A percentile compares a stretch with the other conserved stretches of the same genome.
Conservation (phyloP, 2,797 vertebrate species). For the Falco columbarius region DNA sequence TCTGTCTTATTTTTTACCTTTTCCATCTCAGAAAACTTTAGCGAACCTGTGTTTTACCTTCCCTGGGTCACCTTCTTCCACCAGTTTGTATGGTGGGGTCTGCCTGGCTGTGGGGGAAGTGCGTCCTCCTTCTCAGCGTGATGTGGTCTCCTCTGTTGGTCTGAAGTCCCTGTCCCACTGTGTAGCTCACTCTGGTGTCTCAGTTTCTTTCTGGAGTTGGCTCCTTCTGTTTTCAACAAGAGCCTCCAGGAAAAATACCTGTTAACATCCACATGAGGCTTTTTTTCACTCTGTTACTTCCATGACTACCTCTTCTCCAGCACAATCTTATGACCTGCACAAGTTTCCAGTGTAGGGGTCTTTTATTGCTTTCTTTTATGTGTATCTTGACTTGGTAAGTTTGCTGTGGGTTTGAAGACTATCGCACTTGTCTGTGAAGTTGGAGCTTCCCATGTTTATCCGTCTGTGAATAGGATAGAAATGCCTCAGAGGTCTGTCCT, state of each 20-base stretch:
- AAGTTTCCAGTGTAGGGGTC: background rate
- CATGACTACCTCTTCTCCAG: background rate
- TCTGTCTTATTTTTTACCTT: background rate
- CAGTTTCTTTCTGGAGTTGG: background rate
- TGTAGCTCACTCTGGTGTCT: background rate
- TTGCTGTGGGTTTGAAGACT: background rate
- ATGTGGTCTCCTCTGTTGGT: background rate
- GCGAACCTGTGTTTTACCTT: background rate
- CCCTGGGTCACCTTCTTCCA: background rate
- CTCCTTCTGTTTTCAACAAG: background rate
- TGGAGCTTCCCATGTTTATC: background rate
- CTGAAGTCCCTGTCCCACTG: rapidly evolving
- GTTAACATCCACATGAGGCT: background rate
- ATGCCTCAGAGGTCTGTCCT: background rate
- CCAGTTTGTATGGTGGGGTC: background rate
- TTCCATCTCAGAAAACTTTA: background rate
- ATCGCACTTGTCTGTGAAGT: background rate
- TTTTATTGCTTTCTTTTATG: background rate
- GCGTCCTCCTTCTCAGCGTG: background rate
- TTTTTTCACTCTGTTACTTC: background rate
- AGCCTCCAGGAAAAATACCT: background rate
- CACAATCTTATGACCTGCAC: background rate
- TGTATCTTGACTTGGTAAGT: background rate
- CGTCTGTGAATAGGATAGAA: background rate
- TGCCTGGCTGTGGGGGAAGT: background rate